Evolutionary conservation across 2,797 vertebrate genomes (phyloP), one percentile per base, ranked within the genome.

Genomic region (Buceros bicornis): DNA sequence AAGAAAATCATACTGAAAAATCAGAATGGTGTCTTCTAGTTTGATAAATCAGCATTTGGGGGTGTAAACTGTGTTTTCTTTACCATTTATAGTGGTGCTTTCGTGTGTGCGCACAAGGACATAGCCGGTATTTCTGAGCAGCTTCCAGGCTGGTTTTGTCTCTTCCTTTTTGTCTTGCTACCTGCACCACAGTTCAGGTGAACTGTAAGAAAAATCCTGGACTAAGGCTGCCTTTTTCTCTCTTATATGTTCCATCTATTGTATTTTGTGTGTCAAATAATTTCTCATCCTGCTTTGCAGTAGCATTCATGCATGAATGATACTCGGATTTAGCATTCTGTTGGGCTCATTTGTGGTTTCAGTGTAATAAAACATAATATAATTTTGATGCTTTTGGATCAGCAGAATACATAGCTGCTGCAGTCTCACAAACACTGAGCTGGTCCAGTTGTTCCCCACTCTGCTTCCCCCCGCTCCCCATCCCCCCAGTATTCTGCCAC

Each of bases 201-300:
- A 16, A 26, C 73, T 71, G 40, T 33, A n/a, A 90, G 50, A 93
- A 80, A 80, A 86, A 83, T 57, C 56, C 70, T 26, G 18, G 17
- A 47, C 40, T 64, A 79, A 96, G 62, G 42, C 35, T 66, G 11
- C 21, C 45, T 84, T 94, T 79, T 89, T 31, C 61, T 90, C 60
- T 82, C 93, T 82, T 45, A 31, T 71, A 13, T 42, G 19, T 61
- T 82, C 29, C 17, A 47, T 57, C 62, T 62, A 24, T 66, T 69
- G 57, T 70, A 42, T 69, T 96, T 92, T 86, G 48, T 74, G 40
- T 45, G 53, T 79, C 84, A 89, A 93, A 95, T 92, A 77, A 91
- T 94, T 96, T 93, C 72, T 89, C 81, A 42, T 69, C 70, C 74
- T 40, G 56, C 66, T 94, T 93, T 82, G 78, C 64, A 64, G 64